A percentile compares a stretch with the other conserved stretches of the same genome.
Evolutionary conservation across 2,888 invertebrate genomes (phyloP).

Genomic region (Cinara cedri): DNA sequence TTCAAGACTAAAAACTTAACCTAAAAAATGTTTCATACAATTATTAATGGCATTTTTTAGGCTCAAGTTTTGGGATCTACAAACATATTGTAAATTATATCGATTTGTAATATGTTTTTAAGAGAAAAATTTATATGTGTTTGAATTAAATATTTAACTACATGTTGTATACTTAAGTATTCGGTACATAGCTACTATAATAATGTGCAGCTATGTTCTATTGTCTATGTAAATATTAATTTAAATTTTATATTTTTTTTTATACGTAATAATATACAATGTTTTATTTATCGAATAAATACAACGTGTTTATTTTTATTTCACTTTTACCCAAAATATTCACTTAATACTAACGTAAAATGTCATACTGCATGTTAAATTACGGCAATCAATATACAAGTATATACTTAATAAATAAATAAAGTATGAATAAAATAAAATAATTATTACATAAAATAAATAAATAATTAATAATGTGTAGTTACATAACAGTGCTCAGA

Average conservation of each 20-base stretch:
- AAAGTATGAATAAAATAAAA: slow-evolving; percentile 28
- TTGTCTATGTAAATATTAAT: slow-evolving; percentile 49
- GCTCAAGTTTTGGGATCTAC: slow-evolving; percentile 49
- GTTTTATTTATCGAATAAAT: slow-evolving; percentile 55
- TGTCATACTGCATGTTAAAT: neutral
- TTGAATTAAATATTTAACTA: slow-evolving; percentile 37
- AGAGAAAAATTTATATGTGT: slow-evolving; percentile 51
- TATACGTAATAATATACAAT: slow-evolving; percentile 47
- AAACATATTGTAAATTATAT: slow-evolving; percentile 51
- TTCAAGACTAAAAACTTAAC: slow-evolving; percentile 54
- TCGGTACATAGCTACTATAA: slow-evolving; percentile 10
- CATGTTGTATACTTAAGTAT: slow-evolving; percentile 26
- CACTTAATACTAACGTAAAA: slow-evolving; percentile 23
- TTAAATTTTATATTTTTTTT: slow-evolving; percentile 37
- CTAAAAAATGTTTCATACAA: slow-evolving; percentile 39
- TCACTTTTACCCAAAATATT: slow-evolving; percentile 39
- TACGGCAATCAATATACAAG: slow-evolving; percentile 21
- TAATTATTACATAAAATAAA: slow-evolving; percentile 35
- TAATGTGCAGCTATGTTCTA: slow-evolving; percentile 10
- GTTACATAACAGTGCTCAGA: slow-evolving; percentile 48
- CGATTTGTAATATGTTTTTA: slow-evolving; percentile 51
- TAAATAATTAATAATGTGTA: slow-evolving; percentile 44
- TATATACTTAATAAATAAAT: slow-evolving; percentile 50
- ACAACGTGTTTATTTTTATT: slow-evolving; percentile 39
- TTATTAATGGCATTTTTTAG: slow-evolving; percentile 19